These are phyloP conservation scores for Cephus cinctus DNA, from an alignment of 1,140 invertebrate genomes.

Conservation along the genomic window DNA sequence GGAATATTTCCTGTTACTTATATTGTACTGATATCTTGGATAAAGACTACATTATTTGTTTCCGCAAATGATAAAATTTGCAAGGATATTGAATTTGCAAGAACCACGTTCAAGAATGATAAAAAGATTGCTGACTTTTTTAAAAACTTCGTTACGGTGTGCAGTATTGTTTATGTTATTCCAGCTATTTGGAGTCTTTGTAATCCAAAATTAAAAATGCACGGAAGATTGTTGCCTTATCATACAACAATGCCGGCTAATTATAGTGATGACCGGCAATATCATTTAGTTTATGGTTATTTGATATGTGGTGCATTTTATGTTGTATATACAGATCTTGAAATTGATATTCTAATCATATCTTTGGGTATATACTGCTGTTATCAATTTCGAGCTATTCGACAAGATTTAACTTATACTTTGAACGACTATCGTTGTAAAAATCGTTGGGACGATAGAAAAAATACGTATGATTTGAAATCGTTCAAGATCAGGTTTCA, in stretches of 20 bases:
- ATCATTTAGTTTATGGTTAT: slow-evolving; percentile 3
- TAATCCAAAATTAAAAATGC: slow-evolving; percentile 4
- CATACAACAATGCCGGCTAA: slow-evolving; percentile 5
- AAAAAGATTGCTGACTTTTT: not conserved
- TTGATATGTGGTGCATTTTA: not conserved
- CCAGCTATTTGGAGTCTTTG: not conserved
- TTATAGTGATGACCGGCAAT: slow-evolving; percentile 1
- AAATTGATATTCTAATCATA: slow-evolving; percentile 8
- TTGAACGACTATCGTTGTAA: not conserved
- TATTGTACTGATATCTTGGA: not conserved
- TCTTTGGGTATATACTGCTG: slow-evolving; percentile 4
- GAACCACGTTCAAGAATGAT: not conserved
- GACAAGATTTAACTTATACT: not conserved
- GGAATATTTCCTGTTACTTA: slow-evolving; percentile 10
- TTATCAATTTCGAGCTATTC: slow-evolving; percentile 2
- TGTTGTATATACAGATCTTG: slow-evolving; percentile 1
- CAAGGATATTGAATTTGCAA: not conserved
- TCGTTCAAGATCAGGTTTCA: slow-evolving; percentile 2
- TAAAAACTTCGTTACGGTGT: not conserved
- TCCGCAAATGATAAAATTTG: not conserved
- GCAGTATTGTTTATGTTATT: not conserved
- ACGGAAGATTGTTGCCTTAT: slow-evolving; percentile 2
- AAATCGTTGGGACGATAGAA: not conserved
- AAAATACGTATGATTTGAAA: not conserved
- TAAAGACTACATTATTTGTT: slow-evolving; percentile 5